Evolutionary conservation across 2,113 vertebrate species (phyloP).

Genomic region (Monopterus albus): DNA sequence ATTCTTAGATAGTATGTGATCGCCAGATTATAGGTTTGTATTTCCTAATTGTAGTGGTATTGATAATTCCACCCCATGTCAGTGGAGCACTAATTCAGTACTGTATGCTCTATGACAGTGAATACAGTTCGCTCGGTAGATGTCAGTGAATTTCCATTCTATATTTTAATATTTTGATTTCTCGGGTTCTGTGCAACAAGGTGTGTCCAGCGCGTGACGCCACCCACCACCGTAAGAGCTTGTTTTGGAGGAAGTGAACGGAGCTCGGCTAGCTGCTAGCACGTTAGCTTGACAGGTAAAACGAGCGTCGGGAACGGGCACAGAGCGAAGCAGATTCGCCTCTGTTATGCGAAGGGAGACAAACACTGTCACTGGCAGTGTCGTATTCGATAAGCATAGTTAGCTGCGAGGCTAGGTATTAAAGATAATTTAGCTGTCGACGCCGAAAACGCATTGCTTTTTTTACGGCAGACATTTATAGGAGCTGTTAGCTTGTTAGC

Average conservation of each 20-base stretch:
- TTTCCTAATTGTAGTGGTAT: too few species aligned
- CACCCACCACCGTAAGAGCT: conserved; percentile 50
- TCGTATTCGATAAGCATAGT: conserved; percentile 19
- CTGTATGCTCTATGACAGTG: too few species aligned
- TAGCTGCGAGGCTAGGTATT: conserved; percentile 7
- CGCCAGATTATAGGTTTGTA: too few species aligned
- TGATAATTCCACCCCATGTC: too few species aligned
- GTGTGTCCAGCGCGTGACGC: conserved; percentile 70
- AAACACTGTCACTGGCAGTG: conserved; percentile 10
- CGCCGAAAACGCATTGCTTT: conserved; percentile 56
- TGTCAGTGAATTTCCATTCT: too few species aligned
- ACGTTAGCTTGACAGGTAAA: conserved; percentile 60
- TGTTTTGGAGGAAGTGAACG: conserved; percentile 82
- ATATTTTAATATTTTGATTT: too few species aligned
- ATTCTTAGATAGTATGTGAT: too few species aligned
- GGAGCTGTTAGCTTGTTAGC: conserved; percentile 57
- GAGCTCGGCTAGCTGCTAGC: conserved; percentile 60
- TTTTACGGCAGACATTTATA: conserved; percentile 54
- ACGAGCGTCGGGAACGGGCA: conserved; percentile 59
- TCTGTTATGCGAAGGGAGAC: conserved; percentile 14
- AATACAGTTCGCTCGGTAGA: too few species aligned
- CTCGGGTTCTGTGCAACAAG: conserved; percentile 28
- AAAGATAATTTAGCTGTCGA: conserved; percentile 25
- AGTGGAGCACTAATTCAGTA: too few species aligned
- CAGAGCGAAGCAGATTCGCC: conserved; percentile 23